Percentiles rank a stretch among this genome's conserved stretches.
These are phyloP conservation scores for Amazona vittata DNA, from an alignment of 2,113 vertebrate genomes.

Conservation along the genomic window DNA sequence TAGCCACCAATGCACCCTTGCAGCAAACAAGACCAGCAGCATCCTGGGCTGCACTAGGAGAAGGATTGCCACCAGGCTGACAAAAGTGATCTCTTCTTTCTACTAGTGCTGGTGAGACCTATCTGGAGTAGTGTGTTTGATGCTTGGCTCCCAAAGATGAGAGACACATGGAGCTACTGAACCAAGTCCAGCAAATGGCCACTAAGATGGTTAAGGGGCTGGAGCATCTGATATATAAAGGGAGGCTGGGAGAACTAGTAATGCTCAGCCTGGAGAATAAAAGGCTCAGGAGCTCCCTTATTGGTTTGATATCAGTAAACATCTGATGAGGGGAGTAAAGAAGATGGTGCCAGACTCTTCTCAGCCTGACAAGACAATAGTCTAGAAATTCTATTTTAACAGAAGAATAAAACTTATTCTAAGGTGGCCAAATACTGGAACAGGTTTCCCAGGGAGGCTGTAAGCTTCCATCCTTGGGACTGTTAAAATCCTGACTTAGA, in stretches of 20 bases:
- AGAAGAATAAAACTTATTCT: neutral
- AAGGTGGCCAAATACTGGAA: neutral
- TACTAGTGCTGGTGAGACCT: fast-evolving
- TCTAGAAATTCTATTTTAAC: neutral
- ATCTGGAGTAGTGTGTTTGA: neutral
- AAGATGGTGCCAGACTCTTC: neutral
- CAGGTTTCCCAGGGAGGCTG: neutral
- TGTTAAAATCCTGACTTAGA: neutral
- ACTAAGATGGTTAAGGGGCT: neutral
- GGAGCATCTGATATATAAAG: neutral
- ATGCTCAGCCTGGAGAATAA: neutral
- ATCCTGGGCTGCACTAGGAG: neutral
- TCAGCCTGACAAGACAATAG: neutral
- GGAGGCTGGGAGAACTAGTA: neutral
- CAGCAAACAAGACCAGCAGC: neutral
- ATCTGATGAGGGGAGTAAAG: neutral
- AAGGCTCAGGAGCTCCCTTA: neutral
- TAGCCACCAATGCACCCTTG: neutral
- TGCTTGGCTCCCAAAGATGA: neutral
- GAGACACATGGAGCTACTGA: neutral
- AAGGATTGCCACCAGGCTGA: neutral
- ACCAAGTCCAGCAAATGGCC: neutral
- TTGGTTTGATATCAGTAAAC: neutral
- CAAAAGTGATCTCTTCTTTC: neutral
- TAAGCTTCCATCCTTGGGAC: neutral